Evolutionary conservation across 2,113 vertebrate genomes (phyloP).

Genomic region (Lagopus muta): DNA sequence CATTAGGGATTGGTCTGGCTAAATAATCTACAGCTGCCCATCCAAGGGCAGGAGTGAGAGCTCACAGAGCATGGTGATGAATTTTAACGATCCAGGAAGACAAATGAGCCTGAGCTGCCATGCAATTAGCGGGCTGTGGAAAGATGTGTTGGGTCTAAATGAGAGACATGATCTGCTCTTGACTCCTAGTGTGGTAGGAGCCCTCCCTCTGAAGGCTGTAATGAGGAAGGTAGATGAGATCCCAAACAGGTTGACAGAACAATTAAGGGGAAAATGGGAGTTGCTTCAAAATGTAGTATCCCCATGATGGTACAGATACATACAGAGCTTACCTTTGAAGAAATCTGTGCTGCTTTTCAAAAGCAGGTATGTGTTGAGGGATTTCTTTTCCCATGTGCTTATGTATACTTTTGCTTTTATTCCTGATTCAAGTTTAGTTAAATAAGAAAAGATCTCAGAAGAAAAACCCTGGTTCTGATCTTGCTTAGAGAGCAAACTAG

Average conservation of each 20-base stretch:
- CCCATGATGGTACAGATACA: not conserved
- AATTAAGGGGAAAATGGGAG: constrained; percentile 71
- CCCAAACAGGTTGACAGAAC: constrained; percentile 75
- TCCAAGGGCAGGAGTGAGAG: constrained; percentile 67
- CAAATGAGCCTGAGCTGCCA: constrained; percentile 85
- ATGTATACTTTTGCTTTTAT: not conserved
- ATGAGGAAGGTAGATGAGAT: constrained; percentile 82
- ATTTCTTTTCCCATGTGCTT: not conserved
- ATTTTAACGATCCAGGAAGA: constrained; percentile 85
- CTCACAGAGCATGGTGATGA: constrained; percentile 77
- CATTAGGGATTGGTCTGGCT: constrained; percentile 74
- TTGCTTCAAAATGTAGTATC: constrained; percentile 27
- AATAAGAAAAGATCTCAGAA: not conserved
- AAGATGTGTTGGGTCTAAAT: constrained; percentile 89
- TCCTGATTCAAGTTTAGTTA: not conserved
- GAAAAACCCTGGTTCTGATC: not conserved
- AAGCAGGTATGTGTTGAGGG: not conserved
- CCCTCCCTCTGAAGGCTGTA: constrained; percentile 84
- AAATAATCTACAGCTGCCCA: constrained; percentile 83
- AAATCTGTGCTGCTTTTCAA: not conserved
- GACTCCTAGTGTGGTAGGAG: constrained; percentile 83
- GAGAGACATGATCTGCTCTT: constrained; percentile 90
- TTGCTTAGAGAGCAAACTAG: accelerated
- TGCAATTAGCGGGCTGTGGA: constrained; percentile 87
- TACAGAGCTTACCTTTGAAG: not conserved